Evolutionary conservation across 2,113 vertebrate species (phyloP), one percentile per base, ranked within the genome.

Genomic region (Cyanoliseus patagonus): DNA sequence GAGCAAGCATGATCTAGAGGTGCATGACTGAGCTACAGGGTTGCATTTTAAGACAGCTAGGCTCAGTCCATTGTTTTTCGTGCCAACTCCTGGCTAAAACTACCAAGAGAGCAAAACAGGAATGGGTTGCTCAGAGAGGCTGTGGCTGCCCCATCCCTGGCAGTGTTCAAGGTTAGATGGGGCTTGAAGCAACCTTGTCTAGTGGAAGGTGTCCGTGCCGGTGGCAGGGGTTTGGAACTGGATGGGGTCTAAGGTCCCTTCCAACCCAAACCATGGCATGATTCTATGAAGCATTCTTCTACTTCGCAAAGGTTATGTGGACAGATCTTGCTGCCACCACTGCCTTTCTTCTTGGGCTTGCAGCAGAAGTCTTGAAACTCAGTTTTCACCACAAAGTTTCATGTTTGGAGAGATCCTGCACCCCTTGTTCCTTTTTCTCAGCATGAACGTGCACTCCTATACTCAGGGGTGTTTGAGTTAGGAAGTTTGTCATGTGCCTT

Each of bases 371-470:
- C 61, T 51, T 78, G 30, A 82, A 25, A 16, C 27, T 69, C 3
- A 0, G 6, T 61, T 84, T 81, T 51, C 24, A 13, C 66, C 44
- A 17, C 1, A 0, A n/a, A 46, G 41, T 19, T 3, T 1, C 2
- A 1, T 64, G 67, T 70, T 64, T 47, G 37, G 39, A 81, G 47
- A 5, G 1, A 15, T 52, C 46, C 62, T 31, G 46, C 2, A 1
- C 28, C 28, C 9, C 24, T 88, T 1, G 0, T 46, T 41, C 51
- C 57, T 86, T 77, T 75, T 73, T 18, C 59, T 83, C 41, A 6
- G 37, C 41, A 8, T 39, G 33, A 51, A 62, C 0, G 0, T 35
- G 35, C 57, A 22, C 59, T 75, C 62, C 25, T 66, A 47, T 51
- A 35, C 62, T 23, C 7, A 7, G 28, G 23, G 42, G n/a, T 77